A percentile compares a stretch with the other conserved stretches of the same genome.
These are phyloP conservation scores for Caenorhabditis latens DNA, from an alignment of 1,140 invertebrate genomes.

Conservation along the genomic window DNA sequence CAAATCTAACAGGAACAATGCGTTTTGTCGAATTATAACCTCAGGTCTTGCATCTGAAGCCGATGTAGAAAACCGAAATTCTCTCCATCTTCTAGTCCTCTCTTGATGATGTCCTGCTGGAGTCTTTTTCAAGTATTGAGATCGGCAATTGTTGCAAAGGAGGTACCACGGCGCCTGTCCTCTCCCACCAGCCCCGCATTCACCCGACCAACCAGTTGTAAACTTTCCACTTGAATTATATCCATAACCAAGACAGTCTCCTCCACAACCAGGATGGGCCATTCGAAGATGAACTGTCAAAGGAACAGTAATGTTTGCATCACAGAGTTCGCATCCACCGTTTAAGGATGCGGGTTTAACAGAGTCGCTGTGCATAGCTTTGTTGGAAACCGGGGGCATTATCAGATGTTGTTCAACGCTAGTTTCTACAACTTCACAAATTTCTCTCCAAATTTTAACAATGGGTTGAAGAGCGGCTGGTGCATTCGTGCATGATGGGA, in stretches of 20 bases:
- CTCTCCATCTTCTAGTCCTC: slow-evolving; percentile 71
- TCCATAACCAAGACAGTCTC: slow-evolving; percentile 87
- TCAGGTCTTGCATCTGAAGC: slow-evolving; percentile 82
- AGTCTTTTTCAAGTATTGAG: slow-evolving; percentile 83
- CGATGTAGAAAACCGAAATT: slow-evolving; percentile 76
- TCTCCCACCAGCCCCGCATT: slow-evolving; percentile 88
- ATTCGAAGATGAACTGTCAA: slow-evolving; percentile 92
- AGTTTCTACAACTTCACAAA: slow-evolving; percentile 80
- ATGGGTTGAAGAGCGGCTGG: slow-evolving; percentile 87
- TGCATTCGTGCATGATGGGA: slow-evolving; percentile 77
- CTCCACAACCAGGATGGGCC: slow-evolving; percentile 86
- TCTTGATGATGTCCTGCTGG: slow-evolving; percentile 78
- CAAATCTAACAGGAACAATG: slow-evolving; percentile 91
- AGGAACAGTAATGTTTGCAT: slow-evolving; percentile 84
- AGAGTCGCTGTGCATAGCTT: background rate
- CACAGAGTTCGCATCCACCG: slow-evolving; percentile 87
- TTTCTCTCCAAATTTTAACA: slow-evolving; percentile 86
- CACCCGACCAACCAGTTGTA: slow-evolving; percentile 88
- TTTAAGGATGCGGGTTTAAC: background rate
- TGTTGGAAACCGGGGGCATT: slow-evolving; percentile 62
- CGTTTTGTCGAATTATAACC: slow-evolving; percentile 90
- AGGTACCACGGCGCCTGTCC: slow-evolving; percentile 88
- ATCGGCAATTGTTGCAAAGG: slow-evolving; percentile 89
- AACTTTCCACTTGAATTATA: slow-evolving; percentile 89
- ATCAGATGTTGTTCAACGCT: slow-evolving; percentile 68